Percentiles rank a stretch among this genome's conserved stretches.
These are phyloP conservation scores for Strix occidentalis DNA, from an alignment of 2,797 vertebrate species.

Conservation along the genomic window DNA sequence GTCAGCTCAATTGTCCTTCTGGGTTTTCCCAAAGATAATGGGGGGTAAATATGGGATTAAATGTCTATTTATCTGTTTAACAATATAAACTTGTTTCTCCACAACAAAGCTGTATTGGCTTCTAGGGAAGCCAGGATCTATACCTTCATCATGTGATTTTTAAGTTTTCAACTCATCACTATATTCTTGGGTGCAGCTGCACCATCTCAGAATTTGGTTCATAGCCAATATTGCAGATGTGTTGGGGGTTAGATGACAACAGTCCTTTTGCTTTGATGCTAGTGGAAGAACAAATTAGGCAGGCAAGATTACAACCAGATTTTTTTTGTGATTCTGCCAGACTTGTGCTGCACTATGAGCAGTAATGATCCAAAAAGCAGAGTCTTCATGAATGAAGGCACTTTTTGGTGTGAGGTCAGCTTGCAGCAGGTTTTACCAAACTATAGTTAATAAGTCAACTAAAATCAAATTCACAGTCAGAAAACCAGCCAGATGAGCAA, in stretches of 20 bases:
- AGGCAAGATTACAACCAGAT: fast-evolving
- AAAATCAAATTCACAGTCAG: neutral
- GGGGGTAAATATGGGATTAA: neutral
- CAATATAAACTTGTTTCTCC: neutral
- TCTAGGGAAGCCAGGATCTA: fast-evolving
- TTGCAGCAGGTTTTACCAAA: neutral
- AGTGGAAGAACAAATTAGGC: neutral
- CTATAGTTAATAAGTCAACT: neutral
- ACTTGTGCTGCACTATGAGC: neutral
- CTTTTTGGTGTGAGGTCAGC: neutral
- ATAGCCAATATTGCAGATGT: neutral
- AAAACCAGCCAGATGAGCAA: neutral
- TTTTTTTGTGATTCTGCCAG: neutral
- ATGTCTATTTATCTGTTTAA: neutral
- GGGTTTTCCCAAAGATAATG: neutral
- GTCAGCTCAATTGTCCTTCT: neutral
- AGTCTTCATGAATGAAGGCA: neutral
- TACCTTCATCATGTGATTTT: neutral
- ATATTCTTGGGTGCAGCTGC: fast-evolving
- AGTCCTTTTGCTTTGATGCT: neutral
- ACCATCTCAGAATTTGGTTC: neutral
- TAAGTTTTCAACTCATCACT: neutral
- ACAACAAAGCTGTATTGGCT: neutral
- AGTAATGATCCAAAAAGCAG: neutral
- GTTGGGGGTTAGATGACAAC: neutral